These are phyloP conservation scores for Furnarius figulus DNA, from an alignment of 2,113 vertebrate species.

Conservation along the genomic window DNA sequence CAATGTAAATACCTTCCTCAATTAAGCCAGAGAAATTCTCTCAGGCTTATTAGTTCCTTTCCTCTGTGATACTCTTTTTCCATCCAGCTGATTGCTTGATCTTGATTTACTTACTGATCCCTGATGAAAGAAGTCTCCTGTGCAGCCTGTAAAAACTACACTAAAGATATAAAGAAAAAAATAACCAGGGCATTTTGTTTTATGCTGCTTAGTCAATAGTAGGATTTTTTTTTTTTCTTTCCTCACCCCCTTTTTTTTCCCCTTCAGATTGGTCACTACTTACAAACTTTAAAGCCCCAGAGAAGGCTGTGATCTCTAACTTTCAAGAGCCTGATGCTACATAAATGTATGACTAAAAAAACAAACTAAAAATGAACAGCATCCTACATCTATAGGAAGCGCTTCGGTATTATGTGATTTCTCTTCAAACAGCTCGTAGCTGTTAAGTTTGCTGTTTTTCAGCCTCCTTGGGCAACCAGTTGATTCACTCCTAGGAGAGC, in stretches of 20 bases:
- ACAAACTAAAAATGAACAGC: neutral
- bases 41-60: neutral
- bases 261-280: neutral
- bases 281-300: neutral
- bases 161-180: neutral
- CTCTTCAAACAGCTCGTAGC: neutral
- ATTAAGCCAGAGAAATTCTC: neutral
- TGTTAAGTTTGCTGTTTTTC: neutral
- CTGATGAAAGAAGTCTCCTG: neutral
- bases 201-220: neutral
- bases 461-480: neutral
- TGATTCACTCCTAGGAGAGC: neutral
- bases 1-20: neutral
- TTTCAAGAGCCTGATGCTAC: neutral
- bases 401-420: fast-evolving
- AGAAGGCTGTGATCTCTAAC: neutral
- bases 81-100: neutral
- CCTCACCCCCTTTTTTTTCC: too few relatives aligned
- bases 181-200: neutral
- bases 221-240: neutral
- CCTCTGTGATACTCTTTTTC: neutral
- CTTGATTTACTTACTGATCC: neutral
- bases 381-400: neutral
- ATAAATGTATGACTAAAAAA: neutral
- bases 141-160: neutral